Conservation (phyloP, 2,113 vertebrate species). For the Tragelaphus imberbis region DNA sequence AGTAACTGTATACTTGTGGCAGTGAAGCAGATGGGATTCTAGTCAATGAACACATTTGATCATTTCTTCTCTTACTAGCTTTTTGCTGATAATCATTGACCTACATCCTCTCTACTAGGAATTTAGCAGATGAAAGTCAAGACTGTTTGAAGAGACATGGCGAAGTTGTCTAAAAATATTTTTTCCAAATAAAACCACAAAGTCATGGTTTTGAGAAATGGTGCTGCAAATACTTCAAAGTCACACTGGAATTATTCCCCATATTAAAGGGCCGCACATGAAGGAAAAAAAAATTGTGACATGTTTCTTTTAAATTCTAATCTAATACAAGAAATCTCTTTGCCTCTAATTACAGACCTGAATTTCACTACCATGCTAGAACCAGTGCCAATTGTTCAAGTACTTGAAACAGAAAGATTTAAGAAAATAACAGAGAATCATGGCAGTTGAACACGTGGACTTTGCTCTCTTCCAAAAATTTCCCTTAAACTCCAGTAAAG, state of each 20-base stretch:
- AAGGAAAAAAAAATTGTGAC: not conserved
- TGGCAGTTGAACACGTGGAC: not conserved
- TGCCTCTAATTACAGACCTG: conserved; percentile 40
- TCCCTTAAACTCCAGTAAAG: not conserved
- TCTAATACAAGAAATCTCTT: not conserved
- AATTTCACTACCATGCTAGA: conserved; percentile 20
- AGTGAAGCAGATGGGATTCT: not conserved
- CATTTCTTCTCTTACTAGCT: not conserved
- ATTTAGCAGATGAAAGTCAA: not conserved
- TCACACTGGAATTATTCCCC: not conserved
- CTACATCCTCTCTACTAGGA: not conserved
- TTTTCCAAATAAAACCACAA: not conserved
- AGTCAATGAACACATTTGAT: not conserved
- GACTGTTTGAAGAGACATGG: not conserved
- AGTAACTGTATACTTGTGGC: not conserved
- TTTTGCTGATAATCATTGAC: not conserved
- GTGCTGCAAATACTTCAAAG: not conserved
- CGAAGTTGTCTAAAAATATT: not conserved
- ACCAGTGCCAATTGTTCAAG: not conserved
- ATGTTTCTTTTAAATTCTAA: conserved; percentile 31
- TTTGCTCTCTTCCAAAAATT: not conserved
- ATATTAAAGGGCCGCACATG: not conserved
- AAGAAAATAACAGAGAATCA: not conserved
- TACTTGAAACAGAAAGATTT: not conserved
- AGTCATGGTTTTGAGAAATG: not conserved